Evolutionary conservation across 2,113 vertebrate species (phyloP).

Genomic region (Ondatra zibethicus): DNA sequence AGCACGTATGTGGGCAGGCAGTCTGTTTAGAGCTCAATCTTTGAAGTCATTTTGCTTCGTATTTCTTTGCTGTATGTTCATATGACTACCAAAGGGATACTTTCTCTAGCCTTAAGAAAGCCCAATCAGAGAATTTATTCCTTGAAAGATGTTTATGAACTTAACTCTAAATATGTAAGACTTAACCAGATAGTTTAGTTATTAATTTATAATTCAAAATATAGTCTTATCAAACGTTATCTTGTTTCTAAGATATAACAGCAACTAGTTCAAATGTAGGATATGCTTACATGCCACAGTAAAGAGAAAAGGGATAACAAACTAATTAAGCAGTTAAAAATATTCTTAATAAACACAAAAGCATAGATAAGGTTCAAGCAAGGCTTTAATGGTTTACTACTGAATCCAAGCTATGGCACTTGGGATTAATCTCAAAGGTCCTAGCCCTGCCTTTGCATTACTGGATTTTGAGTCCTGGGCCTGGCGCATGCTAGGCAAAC

Average conservation of each 20-base stretch:
- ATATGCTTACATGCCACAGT: not conserved
- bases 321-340: not conserved
- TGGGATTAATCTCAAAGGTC: not conserved
- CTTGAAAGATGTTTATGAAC: constrained; percentile 25
- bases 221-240: constrained; percentile 21
- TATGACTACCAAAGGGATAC: not conserved
- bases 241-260: not conserved
- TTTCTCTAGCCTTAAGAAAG: not conserved
- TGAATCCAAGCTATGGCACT: not conserved
- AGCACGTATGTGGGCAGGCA: not conserved
- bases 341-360: constrained; percentile 4
- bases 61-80: not conserved
- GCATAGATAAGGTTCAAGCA: constrained; percentile 1
- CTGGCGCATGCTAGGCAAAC: not conserved
- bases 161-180: constrained; percentile 46
- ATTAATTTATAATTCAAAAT: constrained; percentile 49
- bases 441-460: not conserved
- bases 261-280: constrained; percentile 13
- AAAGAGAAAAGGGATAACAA: not conserved
- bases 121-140: not conserved
- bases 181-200: not conserved
- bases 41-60: not conserved
- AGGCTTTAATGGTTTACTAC: not conserved
- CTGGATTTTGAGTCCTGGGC: not conserved
- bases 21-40: not conserved